Conservation (phyloP, 2,888 invertebrate species). For the Idaea aversata region DNA sequence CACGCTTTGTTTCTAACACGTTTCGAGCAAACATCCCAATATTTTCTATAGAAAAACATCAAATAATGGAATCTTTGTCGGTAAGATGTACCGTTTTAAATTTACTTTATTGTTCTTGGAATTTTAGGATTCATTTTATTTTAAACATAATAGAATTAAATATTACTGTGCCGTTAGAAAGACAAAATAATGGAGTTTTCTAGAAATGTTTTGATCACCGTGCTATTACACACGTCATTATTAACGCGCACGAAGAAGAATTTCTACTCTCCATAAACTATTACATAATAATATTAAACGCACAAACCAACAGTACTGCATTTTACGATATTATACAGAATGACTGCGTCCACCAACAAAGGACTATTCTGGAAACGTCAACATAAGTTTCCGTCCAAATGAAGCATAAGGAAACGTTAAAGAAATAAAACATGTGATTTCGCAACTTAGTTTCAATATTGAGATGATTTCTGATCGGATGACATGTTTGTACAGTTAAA, state of each 20-base stretch:
- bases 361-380: conserved; percentile 69
- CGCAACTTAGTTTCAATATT: conserved; percentile 49
- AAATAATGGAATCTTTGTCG: conserved; percentile 38
- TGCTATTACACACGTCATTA: no score
- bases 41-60: conserved; percentile 44
- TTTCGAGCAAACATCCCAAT: conserved; percentile 48
- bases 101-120: conserved; percentile 23
- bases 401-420: conserved; percentile 57
- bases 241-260: background rate
- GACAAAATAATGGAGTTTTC: background rate
- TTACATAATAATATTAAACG: conserved; percentile 11
- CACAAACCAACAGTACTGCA: conserved; percentile 17
- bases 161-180: background rate
- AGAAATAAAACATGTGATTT: conserved; percentile 56
- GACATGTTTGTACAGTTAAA: background rate
- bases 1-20: conserved; percentile 52
- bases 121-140: conserved; percentile 13
- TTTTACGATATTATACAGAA: conserved; percentile 34
- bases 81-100: conserved; percentile 31
- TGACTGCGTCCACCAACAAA: conserved; percentile 56
- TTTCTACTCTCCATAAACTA: background rate
- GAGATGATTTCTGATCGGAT: conserved; percentile 9
- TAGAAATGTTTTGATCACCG: background rate
- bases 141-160: background rate
- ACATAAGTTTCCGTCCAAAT: conserved; percentile 57